A percentile compares a stretch with the other conserved stretches of the same genome.
Evolutionary conservation across 2,113 vertebrate species (phyloP).

Genomic region (Origma solitaria): DNA sequence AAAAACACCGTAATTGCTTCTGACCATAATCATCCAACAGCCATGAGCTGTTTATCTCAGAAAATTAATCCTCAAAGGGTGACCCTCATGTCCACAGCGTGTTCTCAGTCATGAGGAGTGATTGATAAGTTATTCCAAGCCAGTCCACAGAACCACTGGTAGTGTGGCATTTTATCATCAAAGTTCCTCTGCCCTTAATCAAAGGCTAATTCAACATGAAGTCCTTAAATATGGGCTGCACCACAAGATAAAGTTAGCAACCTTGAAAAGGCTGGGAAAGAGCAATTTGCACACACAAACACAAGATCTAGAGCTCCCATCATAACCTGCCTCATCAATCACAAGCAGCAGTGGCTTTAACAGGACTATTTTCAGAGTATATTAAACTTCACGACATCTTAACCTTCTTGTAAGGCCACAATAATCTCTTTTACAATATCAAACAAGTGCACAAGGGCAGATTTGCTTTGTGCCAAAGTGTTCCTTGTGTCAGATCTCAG

Average conservation of each 20-base stretch:
- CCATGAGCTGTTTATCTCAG: not conserved
- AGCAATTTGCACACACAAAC: conserved; percentile 47
- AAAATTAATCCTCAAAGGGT: conserved; percentile 12
- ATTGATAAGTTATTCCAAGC: not conserved
- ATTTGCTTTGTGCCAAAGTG: not conserved
- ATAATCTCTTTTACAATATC: conserved; percentile 2
- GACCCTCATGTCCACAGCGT: not conserved
- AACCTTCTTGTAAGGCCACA: conserved; percentile 38
- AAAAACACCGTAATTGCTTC: not conserved
- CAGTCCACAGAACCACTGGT: not conserved
- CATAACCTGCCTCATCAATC: conserved; percentile 44
- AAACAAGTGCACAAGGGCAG: conserved; percentile 7
- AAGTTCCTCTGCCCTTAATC: conserved; percentile 41
- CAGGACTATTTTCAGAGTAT: conserved; percentile 4
- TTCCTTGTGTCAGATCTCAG: not conserved
- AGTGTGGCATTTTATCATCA: conserved; percentile 25
- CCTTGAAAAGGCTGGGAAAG: conserved; percentile 34
- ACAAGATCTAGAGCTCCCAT: conserved; percentile 20
- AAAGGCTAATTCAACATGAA: conserved; percentile 48
- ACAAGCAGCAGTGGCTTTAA: not conserved
- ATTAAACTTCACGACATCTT: conserved; percentile 49
- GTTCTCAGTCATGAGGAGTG: not conserved
- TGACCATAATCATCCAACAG: not conserved
- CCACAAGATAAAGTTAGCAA: conserved; percentile 11
- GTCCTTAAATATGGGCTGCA: not conserved